Base-by-base conservation (phyloP, 2,113 vertebrate species). In the Damaliscus lunatus region DNA sequence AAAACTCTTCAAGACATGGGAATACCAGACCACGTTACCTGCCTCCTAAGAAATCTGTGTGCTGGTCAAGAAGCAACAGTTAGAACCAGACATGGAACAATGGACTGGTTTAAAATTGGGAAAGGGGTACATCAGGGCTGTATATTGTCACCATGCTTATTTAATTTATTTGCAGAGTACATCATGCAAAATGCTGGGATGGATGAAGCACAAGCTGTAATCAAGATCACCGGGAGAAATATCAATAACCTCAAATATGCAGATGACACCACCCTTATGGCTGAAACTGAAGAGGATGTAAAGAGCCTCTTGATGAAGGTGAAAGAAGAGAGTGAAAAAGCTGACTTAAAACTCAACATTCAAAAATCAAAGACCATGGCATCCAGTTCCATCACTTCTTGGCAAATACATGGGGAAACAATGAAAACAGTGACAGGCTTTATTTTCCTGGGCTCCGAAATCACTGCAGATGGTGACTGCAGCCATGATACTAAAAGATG, bases 221-320 rank as follows among this genome's bases (percentile, higher is more conserved):
- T 40, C 67, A 71, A 40, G 67, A 71, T 71, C 5, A 1, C 67
- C 0, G 0, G 19, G n/a, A 40, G 10, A 71, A 71, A 71, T 40
- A 40, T 23, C 2, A 40, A 21, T 71, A 40, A 23, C n/a, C n/a
- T 40, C 67, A 71, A 5, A 71, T 23, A 71, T 40, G 19, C 19
- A 71, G 67, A 71, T 71, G 19, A 23, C n/a, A 40, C n/a, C 10
- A 71, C 19, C 19, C 5, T 71, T 40, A 71, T 71, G n/a, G 67
- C 19, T 23, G 5, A 71, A 36, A 23, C 67, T 0, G 0, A 71
- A 71, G 67, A 71, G 67, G 67, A 71, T 71, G 3, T 71, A 13
- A 40, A 71, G 10, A 71, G n/a, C 3, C 67, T 71, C 10, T 71
- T 71, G 67, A 40, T 23, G 10, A 40, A 71, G 2, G 67, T 40